Percentiles rank a stretch among this genome's conserved stretches.
Conservation (phyloP, 2,113 vertebrate species). For the Cyanistes caeruleus region DNA sequence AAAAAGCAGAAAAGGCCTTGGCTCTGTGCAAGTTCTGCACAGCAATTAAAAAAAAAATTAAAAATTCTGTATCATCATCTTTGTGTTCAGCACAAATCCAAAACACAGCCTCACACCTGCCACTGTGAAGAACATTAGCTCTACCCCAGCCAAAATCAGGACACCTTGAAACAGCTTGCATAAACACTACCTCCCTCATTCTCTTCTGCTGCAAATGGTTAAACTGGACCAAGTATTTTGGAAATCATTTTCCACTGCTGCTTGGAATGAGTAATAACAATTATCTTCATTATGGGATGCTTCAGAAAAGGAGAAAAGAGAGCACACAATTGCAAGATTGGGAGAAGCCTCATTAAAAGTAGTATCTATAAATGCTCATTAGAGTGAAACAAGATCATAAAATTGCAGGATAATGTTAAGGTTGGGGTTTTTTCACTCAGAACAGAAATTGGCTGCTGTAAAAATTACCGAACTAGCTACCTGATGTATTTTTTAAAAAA, state of each 20-base stretch:
- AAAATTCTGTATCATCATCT: background rate
- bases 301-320: background rate
- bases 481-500: background rate
- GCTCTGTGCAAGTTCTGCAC: accelerated
- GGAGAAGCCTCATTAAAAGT: background rate
- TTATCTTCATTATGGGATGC: background rate
- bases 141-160: background rate
- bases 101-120: background rate
- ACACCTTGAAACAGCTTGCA: background rate
- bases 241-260: background rate
- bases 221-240: background rate
- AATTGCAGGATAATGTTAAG: background rate
- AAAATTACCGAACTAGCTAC: background rate
- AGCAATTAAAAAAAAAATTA: background rate
- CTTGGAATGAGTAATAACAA: background rate
- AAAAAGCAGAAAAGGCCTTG: background rate
- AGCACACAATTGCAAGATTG: background rate
- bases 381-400: background rate
- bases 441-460: background rate
- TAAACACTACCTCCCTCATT: background rate
- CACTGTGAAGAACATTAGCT: background rate
- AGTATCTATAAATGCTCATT: background rate
- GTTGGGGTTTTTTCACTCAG: background rate
- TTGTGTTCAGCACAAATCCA: background rate
- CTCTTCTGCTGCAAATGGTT: background rate